Evolutionary conservation across 2,113 vertebrate species (phyloP), one percentile per base, ranked within the genome.

Genomic region (Bettongia penicillata): DNA sequence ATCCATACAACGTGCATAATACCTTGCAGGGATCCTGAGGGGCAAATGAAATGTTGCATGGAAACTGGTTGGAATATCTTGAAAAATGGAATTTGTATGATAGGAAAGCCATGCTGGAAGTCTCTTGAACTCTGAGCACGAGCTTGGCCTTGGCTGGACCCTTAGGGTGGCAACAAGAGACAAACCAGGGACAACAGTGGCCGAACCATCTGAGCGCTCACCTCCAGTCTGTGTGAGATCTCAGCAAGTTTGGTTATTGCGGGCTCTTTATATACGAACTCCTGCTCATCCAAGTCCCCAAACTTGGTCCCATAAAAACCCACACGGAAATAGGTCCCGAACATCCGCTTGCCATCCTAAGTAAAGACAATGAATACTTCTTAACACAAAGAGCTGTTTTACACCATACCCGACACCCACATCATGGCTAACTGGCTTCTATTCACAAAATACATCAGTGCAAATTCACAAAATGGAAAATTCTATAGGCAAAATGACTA

Each of bases 211-310:
- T 43, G 24, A 90, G 93, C 84, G 96, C 97, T 99, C 98, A 99
- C 99, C 99, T 99, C 99, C 0, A 99, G 98, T 94, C 99, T 98
- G 98, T 99, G 99, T 84, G 99, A 99, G 96, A 99, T 99, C 97
- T 99, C 99, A 24, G 99, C 99, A 95, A 99, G 97, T 97, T 99
- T 99, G 6, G 99, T 99, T 98, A 99, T 99, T 1, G 99, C 99
- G 0, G 99, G 99, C 91, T 99, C 99, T 98, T 99, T 99, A 99
- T 99, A 99, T 91, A 99, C 99, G 99, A 99, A 99, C 98, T 99
- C 99, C 96, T 99, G 99, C 98, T 99, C 99, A 96, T 99, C 99
- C 97, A 99, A 97, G 98, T 99, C 99, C 89, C 99, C 99, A 94
- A 99, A 99, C 96, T 99, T 99, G 77, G 99, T 99, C 94, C 99